Base-by-base conservation (phyloP, 1,140 invertebrate species). In the Drosophila elegans region DNA sequence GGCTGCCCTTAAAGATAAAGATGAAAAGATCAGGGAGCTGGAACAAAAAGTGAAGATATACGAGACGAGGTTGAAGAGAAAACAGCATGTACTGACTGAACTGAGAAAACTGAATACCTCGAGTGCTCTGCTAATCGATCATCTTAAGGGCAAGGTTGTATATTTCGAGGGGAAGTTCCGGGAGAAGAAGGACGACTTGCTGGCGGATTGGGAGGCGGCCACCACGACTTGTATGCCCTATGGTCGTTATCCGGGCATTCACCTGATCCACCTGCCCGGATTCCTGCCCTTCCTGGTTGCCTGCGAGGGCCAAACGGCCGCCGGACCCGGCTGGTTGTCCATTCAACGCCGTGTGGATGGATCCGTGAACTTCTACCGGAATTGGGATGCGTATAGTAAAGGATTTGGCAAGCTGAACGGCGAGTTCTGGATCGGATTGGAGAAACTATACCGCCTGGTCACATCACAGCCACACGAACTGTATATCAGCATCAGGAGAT, bases 291-390 rank as follows among this genome's bases (percentile, higher is more conserved):
- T 88, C 46, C 7, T 84, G 13, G 83, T 89, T 32, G 38, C 71
- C 9, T 88, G 83, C 12, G 80, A 88, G 4, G 80, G 81, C 0
- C 61, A 62, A 4, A 64, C 69, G 1, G 39, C 49, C 1, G 81
- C 82, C 0, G 82, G 84, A 21, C 48, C 57, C 6, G 95, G 95
- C 2, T 95, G 95, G 95, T 95, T 94, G 39, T 94, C 93, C 3
- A 92, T 96, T 52, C 95, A 95, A 90, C 94, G 94, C 25, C 93
- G 95, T 10, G 93, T 93, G 55, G 94, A 95, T 67, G 95, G 95
- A 1, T 93, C 93, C 9, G 94, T 95, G 74, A 93, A 95, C 63
- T 96, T 96, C 78, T 94, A 93, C 79, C 93, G 94, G 56, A 93
- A 93, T 51, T 96, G 95, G 95, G 51, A 80, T 0, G 94, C 95